A percentile compares a stretch with the other conserved stretches of the same genome.
Evolutionary conservation across 2,888 invertebrate genomes (phyloP).

Genomic region (Acleris sparsana): DNA sequence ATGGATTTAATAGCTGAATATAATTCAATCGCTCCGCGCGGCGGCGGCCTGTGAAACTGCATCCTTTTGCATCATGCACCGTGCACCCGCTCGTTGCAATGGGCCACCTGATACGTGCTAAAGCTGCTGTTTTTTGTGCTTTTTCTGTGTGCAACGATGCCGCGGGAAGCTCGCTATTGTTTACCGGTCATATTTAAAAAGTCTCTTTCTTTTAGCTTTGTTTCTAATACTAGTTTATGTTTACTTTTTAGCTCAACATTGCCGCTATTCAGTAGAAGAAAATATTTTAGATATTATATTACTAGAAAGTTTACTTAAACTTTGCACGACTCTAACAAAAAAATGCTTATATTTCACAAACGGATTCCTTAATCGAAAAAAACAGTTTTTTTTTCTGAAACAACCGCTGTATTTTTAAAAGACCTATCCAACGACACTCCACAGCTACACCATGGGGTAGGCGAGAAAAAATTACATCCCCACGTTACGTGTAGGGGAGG

Average conservation of each 20-base stretch:
- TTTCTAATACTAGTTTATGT: constrained; percentile 3
- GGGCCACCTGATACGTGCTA: constrained; percentile 33
- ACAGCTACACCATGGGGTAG: too few relatives aligned
- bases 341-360: too few relatives aligned
- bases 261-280: too few relatives aligned
- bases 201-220: not conserved
- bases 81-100: constrained; percentile 31
- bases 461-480: too few relatives aligned
- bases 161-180: constrained; percentile 12
- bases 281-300: too few relatives aligned
- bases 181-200: constrained; percentile 16
- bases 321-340: too few relatives aligned
- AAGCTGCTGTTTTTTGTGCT: constrained; percentile 30
- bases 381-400: too few relatives aligned
- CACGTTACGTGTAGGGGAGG: too few relatives aligned
- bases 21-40: constrained; percentile 75
- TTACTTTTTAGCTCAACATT: not conserved
- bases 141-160: constrained; percentile 12
- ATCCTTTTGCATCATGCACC: constrained; percentile 57
- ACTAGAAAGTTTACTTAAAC: too few relatives aligned
- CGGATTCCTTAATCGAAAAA: too few relatives aligned
- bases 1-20: constrained; percentile 42
- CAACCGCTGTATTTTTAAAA: too few relatives aligned
- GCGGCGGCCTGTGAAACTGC: constrained; percentile 67
- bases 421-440: too few relatives aligned